Percentiles rank a stretch among this genome's conserved stretches.
phyloP scores from a whole-genome alignment of 2,797 vertebrate species.

The Crenichthys baileyi region DNA sequence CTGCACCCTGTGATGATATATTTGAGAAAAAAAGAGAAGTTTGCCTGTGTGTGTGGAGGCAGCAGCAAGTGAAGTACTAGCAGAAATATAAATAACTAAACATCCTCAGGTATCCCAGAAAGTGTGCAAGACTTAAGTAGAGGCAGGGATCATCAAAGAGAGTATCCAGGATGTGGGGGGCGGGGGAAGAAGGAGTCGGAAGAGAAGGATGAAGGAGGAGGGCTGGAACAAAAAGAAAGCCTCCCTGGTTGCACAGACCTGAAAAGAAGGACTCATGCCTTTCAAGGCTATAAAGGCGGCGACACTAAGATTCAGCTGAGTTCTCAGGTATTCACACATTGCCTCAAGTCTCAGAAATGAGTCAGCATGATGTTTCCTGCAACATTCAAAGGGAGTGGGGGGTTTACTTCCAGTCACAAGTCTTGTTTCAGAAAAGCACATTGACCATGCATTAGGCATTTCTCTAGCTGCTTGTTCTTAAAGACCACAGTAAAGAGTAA shows the following conservation, averaged over 20 bases:
- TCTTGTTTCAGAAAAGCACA: slow-evolving; percentile 66
- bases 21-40: slow-evolving; percentile 54
- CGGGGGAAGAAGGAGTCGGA: slow-evolving; percentile 35
- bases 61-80: background rate
- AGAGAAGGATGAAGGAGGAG: slow-evolving; percentile 13
- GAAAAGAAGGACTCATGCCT: slow-evolving; percentile 61
- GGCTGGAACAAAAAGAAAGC: slow-evolving; percentile 38
- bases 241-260: slow-evolving; percentile 59
- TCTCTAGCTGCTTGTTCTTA: slow-evolving; percentile 15
- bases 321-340: slow-evolving; percentile 54
- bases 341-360: slow-evolving; percentile 59
- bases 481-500: slow-evolving; percentile 22
- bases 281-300: slow-evolving; percentile 66
- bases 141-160: slow-evolving; percentile 65
- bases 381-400: slow-evolving; percentile 36
- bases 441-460: slow-evolving; percentile 34
- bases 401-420: slow-evolving; percentile 51
- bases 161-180: slow-evolving; percentile 65
- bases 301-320: slow-evolving; percentile 52
- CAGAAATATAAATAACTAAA: slow-evolving; percentile 69
- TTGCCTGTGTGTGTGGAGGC: slow-evolving; percentile 21
- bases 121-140: slow-evolving; percentile 50
- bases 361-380: slow-evolving; percentile 67
- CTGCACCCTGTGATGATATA: slow-evolving; percentile 39
- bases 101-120: slow-evolving; percentile 65